These are phyloP conservation scores for Pseudochirops cupreus DNA, from an alignment of 2,797 vertebrate species.

Conservation along the genomic window DNA sequence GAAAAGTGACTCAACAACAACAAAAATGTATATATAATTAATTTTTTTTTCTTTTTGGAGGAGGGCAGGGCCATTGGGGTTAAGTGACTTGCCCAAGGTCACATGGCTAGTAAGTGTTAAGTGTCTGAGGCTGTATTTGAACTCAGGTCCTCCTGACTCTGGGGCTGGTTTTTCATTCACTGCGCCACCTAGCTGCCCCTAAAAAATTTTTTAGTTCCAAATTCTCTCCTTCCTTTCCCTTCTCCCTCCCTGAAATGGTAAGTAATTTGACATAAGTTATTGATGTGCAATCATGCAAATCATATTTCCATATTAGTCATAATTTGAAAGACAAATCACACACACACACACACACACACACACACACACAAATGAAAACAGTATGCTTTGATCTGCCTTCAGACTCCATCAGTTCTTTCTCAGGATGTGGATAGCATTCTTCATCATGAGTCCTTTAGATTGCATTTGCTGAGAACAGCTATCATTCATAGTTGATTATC, in stretches of 20 bases:
- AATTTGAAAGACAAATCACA: neutral
- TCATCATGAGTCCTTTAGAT: neutral
- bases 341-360: neutral
- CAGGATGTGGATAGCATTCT: neutral
- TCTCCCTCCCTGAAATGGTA: neutral
- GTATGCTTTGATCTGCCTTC: neutral
- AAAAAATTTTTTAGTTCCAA: no score
- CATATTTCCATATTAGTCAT: neutral
- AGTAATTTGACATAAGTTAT: neutral
- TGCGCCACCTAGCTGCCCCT: no score
- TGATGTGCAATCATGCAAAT: neutral
- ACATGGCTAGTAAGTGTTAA: no score
- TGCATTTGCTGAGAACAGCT: neutral
- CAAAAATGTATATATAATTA: neutral
- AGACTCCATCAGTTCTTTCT: neutral
- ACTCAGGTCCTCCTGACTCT: no score
- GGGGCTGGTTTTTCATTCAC: no score
- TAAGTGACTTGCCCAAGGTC: no score
- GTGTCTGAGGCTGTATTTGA: no score
- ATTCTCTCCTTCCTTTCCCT: no score
- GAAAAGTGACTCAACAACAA: neutral
- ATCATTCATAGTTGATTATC: neutral
- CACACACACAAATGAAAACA: neutral
- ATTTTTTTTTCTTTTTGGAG: no score
- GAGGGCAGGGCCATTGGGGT: no score